phyloP scores from a whole-genome alignment of 2,888 invertebrate species.

The Alcis repandata region DNA sequence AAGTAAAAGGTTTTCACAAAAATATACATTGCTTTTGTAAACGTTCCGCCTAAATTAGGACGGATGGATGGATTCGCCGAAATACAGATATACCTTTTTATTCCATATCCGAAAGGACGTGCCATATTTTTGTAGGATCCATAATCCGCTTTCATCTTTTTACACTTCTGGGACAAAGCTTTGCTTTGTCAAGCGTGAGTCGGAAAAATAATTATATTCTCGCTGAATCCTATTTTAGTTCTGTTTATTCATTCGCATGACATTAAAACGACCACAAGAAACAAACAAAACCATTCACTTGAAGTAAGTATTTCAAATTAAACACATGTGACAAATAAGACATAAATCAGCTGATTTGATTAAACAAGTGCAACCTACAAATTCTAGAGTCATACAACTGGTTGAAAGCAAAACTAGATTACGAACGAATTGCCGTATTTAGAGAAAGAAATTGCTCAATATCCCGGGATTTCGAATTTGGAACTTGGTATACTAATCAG shows the following conservation, averaged over 20 bases:
- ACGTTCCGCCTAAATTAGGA: slow-evolving; percentile 37
- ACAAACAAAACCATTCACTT: neutral
- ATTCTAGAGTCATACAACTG: slow-evolving; percentile 19
- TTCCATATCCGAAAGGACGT: slow-evolving; percentile 30
- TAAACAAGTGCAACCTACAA: slow-evolving; percentile 6
- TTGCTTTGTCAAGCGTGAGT: slow-evolving; percentile 31
- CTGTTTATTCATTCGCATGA: neutral
- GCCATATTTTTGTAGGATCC: slow-evolving; percentile 36
- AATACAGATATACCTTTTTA: slow-evolving; percentile 42
- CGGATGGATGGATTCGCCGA: slow-evolving; percentile 33
- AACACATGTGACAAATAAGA: neutral
- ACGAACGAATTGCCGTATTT: slow-evolving; percentile 37
- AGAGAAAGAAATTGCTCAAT: slow-evolving; percentile 55
- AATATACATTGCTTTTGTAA: slow-evolving; percentile 34
- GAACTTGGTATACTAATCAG: slow-evolving; percentile 70
- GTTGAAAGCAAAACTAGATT: slow-evolving; percentile 38
- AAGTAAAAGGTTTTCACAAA: slow-evolving; percentile 31
- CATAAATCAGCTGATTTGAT: slow-evolving; percentile 18
- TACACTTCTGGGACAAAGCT: slow-evolving; percentile 32
- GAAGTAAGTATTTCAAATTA: neutral
- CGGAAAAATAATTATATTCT: slow-evolving; percentile 15
- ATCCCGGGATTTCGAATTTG: slow-evolving; percentile 67
- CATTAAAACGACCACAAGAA: neutral
- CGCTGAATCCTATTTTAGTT: slow-evolving; percentile 7
- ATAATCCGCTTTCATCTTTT: slow-evolving; percentile 34